These are phyloP conservation scores for Pheosia gnoma DNA, from an alignment of 2,888 invertebrate species.

Conservation along the genomic window DNA sequence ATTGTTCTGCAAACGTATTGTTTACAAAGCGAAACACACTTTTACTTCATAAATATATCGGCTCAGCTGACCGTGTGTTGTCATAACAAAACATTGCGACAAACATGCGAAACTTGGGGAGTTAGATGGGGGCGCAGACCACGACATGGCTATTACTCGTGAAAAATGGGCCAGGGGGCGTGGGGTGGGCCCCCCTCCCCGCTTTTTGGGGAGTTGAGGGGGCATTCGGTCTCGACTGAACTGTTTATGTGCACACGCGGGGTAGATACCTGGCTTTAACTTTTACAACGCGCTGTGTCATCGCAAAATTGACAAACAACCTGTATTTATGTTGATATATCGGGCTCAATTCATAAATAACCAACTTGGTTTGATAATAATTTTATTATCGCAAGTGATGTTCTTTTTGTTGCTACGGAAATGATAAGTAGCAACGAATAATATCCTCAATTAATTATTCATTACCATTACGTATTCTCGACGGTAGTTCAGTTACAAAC, in stretches of 20 bases:
- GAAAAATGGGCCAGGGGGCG: conserved; percentile 67
- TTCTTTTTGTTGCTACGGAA: not conserved
- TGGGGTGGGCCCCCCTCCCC: conserved; percentile 30
- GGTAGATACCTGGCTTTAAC: conserved; percentile 48
- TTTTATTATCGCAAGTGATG: conserved; percentile 7
- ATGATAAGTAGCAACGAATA: not conserved
- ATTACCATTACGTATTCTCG: not conserved
- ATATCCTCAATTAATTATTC: not conserved
- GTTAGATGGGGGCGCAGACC: conserved; percentile 47
- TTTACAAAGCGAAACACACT: not conserved
- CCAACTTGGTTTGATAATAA: not conserved
- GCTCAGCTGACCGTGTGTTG: conserved; percentile 68
- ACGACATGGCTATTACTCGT: conserved; percentile 62
- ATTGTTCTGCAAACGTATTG: no score
- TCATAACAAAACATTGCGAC: conserved; percentile 61
- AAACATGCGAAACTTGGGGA: conserved; percentile 62
- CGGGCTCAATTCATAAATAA: no score
- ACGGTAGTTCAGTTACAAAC: not conserved
- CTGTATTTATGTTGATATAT: conserved; percentile 44
- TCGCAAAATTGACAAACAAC: conserved; percentile 74
- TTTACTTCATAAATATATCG: conserved; percentile 7
- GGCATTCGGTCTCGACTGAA: conserved; percentile 52
- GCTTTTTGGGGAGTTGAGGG: conserved; percentile 25
- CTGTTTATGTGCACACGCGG: conserved; percentile 74
- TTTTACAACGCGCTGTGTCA: conserved; percentile 72